These are phyloP conservation scores for Gallinago media DNA, from an alignment of 2,113 vertebrate species.

Conservation along the genomic window DNA sequence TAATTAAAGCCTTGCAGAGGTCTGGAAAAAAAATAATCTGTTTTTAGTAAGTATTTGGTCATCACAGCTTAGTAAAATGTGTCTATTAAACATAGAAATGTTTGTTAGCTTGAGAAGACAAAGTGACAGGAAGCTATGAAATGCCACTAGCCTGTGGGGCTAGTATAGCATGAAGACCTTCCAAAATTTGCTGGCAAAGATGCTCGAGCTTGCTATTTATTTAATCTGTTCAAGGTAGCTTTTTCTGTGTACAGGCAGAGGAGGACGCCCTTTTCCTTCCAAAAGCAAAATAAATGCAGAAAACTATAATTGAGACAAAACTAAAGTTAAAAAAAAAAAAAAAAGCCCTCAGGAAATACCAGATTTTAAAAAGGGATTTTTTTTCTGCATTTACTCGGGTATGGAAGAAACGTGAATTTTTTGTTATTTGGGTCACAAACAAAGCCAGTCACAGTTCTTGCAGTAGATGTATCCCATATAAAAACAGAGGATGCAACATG, in stretches of 20 bases:
- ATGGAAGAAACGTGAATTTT: neutral
- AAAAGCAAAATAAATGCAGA: neutral
- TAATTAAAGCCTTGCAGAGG: neutral
- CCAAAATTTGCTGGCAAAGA: constrained; percentile 16
- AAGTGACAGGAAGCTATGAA: neutral
- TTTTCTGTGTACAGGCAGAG: neutral
- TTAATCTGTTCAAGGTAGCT: neutral
- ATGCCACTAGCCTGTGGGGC: neutral
- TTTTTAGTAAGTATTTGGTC: neutral
- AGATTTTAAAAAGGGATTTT: neutral
- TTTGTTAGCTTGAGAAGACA: neutral
- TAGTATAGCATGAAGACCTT: neutral
- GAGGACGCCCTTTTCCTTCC: neutral
- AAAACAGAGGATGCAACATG: neutral
- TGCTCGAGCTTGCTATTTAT: neutral
- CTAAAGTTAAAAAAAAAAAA: neutral
- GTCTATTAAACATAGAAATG: neutral
- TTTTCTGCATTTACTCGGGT: neutral
- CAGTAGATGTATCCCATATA: neutral
- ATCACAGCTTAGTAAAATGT: neutral
- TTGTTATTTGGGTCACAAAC: neutral
- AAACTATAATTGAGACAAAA: neutral
- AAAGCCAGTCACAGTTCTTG: neutral
- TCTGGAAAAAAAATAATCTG: neutral
- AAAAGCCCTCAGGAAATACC: neutral